A percentile compares a stretch with the other conserved stretches of the same genome.
These are phyloP conservation scores for Leptopilina syphax DNA, from an alignment of 2,888 invertebrate species.

Conservation along the genomic window DNA sequence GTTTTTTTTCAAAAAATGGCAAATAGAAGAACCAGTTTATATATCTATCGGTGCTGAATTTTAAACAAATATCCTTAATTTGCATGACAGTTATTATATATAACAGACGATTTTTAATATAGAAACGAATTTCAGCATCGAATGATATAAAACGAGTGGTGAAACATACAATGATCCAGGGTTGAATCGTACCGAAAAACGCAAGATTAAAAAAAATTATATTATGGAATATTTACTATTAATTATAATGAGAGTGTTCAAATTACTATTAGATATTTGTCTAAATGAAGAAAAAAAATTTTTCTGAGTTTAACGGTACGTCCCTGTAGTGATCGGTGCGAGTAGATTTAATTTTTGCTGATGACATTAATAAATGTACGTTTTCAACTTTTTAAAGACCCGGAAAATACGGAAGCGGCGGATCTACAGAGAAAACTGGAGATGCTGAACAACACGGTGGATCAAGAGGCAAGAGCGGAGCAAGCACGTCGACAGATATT, in stretches of 20 bases:
- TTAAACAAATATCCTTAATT: background rate
- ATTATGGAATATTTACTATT: no score
- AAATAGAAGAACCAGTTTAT: conserved; percentile 14
- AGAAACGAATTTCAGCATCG: background rate
- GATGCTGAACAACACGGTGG: conserved; percentile 92
- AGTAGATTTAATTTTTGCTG: background rate
- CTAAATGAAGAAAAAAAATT: no score
- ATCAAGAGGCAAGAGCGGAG: conserved; percentile 88
- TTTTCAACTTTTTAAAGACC: conserved; percentile 81
- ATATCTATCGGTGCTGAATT: conserved; percentile 12
- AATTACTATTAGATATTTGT: no score
- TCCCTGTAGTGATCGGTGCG: background rate
- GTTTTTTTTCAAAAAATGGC: background rate
- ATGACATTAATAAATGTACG: conserved; percentile 20
- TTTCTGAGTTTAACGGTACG: conserved; percentile 11
- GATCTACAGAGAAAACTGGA: conserved; percentile 94
- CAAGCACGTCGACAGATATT: conserved; percentile 88
- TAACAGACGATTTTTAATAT: background rate
- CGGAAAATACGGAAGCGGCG: conserved; percentile 90
- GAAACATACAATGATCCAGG: background rate
- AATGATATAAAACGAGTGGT: conserved; percentile 14
- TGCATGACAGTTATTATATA: background rate
- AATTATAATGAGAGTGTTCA: no score
- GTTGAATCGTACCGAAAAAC: background rate
- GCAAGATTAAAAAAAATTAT: background rate